These are phyloP conservation scores for Rhynchonycteris naso DNA, from an alignment of 2,797 vertebrate genomes.

Conservation along the genomic window DNA sequence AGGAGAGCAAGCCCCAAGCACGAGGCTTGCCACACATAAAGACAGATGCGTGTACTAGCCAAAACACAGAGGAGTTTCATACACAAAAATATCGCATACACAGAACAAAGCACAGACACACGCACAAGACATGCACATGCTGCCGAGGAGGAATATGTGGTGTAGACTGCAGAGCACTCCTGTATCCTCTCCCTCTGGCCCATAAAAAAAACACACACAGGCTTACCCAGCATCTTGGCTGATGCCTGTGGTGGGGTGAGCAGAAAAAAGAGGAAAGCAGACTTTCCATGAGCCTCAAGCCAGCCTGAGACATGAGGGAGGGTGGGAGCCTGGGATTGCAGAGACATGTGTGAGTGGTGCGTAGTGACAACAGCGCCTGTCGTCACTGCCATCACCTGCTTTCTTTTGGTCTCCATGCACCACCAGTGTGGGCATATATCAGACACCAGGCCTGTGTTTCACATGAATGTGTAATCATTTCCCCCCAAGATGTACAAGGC, in stretches of 20 bases:
- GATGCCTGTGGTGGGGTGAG: not conserved
- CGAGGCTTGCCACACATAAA: not conserved
- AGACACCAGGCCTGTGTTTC: not conserved
- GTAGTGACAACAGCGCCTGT: not conserved
- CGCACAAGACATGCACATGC: not conserved
- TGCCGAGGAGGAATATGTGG: not conserved
- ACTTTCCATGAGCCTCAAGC: not conserved
- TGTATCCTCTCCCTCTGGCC: not conserved
- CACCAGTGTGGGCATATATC: not conserved
- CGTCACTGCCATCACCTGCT: not conserved
- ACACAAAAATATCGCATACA: not conserved
- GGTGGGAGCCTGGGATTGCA: not conserved
- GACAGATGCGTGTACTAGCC: not conserved
- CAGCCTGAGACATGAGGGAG: not conserved
- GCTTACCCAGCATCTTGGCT: not conserved
- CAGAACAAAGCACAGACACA: not conserved
- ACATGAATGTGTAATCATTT: not conserved
- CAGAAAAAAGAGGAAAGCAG: not conserved
- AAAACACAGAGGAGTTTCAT: not conserved
- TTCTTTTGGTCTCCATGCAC: not conserved
- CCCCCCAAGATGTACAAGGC: not conserved
- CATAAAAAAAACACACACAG: not conserved
- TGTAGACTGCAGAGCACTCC: too few relatives aligned
- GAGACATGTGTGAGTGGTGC: not conserved
- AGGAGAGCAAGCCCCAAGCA: conserved; percentile 7